phyloP scores from a whole-genome alignment of 2,888 invertebrate genomes.

The Synanthedon myopaeformis region DNA sequence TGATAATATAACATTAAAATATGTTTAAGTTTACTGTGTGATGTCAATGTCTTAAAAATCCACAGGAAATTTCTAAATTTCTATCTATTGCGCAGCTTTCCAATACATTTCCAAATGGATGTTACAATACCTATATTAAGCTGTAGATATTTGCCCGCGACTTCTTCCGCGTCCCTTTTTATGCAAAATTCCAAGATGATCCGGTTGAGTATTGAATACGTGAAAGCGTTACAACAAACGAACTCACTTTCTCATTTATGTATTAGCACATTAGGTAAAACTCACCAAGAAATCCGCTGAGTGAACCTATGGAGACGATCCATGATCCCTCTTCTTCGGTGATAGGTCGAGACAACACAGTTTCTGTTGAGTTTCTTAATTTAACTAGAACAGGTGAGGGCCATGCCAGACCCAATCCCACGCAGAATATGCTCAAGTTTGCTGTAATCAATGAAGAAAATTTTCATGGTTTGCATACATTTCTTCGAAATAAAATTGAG shows the following conservation, averaged over 20 bases:
- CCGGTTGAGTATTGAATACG: too few species aligned
- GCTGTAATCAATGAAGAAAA: conserved; percentile 16
- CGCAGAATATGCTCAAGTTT: conserved; percentile 29
- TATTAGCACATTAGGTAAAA: neutral
- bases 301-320: conserved; percentile 36
- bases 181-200: too few species aligned
- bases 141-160: neutral
- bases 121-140: neutral
- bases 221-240: neutral
- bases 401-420: conserved; percentile 35
- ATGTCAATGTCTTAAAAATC: too few species aligned
- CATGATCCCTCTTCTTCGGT: conserved; percentile 39
- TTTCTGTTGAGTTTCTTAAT: conserved; percentile 21
- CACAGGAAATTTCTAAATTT: too few species aligned
- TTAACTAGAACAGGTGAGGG: conserved; percentile 43
- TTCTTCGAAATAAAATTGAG: too few species aligned
- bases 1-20: too few species aligned
- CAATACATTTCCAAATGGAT: too few species aligned
- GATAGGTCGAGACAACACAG: conserved; percentile 23
- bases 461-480: too few species aligned
- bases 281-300: conserved; percentile 24
- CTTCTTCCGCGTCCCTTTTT: neutral
- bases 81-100: too few species aligned
- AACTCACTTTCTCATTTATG: neutral
- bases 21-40: too few species aligned